These are phyloP conservation scores for Archips crataeganus DNA, from an alignment of 2,888 invertebrate genomes.

Conservation along the genomic window DNA sequence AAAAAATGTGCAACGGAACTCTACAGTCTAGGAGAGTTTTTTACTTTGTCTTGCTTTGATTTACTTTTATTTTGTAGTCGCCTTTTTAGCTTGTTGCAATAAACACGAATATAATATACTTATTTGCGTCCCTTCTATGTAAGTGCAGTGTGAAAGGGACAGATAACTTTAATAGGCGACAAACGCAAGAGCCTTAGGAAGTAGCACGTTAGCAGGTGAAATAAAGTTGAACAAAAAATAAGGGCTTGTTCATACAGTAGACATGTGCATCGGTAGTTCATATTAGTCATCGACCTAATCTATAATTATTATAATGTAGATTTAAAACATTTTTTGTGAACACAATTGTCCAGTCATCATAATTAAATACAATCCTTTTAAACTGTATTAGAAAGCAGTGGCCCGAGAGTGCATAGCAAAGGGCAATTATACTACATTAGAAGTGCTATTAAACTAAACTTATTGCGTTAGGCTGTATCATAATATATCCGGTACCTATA, in stretches of 20 bases:
- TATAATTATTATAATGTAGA: slow-evolving; percentile 79
- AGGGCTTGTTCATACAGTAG: slow-evolving; percentile 39
- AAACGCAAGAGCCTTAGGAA: slow-evolving; percentile 5
- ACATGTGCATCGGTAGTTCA: slow-evolving; percentile 42
- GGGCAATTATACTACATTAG: slow-evolving; percentile 61
- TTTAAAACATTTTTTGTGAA: slow-evolving; percentile 70
- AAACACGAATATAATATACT: no score
- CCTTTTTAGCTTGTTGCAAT: no score
- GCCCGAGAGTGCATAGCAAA: slow-evolving; percentile 54
- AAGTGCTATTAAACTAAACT: slow-evolving; percentile 52
- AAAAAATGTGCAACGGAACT: no score
- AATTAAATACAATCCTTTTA: slow-evolving; percentile 79
- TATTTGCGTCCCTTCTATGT: not conserved
- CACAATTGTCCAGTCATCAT: slow-evolving; percentile 73
- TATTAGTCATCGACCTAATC: slow-evolving; percentile 62
- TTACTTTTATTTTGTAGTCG: no score
- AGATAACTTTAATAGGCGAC: not conserved
- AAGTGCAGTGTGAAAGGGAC: not conserved
- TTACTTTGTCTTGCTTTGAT: no score
- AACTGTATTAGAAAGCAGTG: slow-evolving; percentile 61
- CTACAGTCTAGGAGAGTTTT: no score
- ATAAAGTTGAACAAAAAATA: slow-evolving; percentile 26
- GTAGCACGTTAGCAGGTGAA: slow-evolving; percentile 35
- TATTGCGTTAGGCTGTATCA: slow-evolving; percentile 39
- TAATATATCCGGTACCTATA: slow-evolving; percentile 26